Evolutionary conservation across 92 coral and sea anemone genomes (phyloP).

Genomic region (Phenganax stokvisi): DNA sequence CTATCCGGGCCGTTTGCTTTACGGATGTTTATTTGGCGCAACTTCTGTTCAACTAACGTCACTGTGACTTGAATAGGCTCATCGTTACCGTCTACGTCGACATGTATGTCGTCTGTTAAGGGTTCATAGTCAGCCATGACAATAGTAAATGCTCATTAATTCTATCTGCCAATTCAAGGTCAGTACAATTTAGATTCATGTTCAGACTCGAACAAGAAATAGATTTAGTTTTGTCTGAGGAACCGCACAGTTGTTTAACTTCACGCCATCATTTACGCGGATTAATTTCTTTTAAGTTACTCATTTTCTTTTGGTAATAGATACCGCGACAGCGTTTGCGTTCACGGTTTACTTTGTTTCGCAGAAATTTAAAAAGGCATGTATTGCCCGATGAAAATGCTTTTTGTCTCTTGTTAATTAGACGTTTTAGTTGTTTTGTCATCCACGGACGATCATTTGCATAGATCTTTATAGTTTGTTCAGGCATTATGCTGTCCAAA

Average conservation of each 20-base stretch:
- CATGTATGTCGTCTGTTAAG: no score
- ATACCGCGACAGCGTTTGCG: constrained; percentile 46
- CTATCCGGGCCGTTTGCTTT: no score
- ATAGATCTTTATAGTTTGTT: constrained; percentile 40
- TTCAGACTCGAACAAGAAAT: no score
- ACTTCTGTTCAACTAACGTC: no score
- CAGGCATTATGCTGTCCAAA: constrained; percentile 43
- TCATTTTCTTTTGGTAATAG: constrained; percentile 46
- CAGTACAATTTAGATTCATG: no score
- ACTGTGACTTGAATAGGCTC: no score
- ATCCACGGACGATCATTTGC: constrained; percentile 51
- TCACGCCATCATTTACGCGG: constrained; percentile 54
- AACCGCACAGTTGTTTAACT: constrained; percentile 46
- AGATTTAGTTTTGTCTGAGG: background rate
- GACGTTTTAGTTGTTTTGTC: constrained; percentile 36
- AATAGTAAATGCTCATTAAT: no score
- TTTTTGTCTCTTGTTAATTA: constrained; percentile 48
- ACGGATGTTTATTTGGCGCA: no score
- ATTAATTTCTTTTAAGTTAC: constrained; percentile 32
- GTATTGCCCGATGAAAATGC: constrained; percentile 48
- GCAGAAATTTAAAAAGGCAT: constrained; percentile 34
- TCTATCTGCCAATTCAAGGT: no score
- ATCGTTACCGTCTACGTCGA: no score
- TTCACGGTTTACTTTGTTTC: constrained; percentile 54
- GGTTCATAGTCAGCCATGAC: no score